phyloP scores from a whole-genome alignment of 1,140 invertebrate species.

The Amyelois transitella region DNA sequence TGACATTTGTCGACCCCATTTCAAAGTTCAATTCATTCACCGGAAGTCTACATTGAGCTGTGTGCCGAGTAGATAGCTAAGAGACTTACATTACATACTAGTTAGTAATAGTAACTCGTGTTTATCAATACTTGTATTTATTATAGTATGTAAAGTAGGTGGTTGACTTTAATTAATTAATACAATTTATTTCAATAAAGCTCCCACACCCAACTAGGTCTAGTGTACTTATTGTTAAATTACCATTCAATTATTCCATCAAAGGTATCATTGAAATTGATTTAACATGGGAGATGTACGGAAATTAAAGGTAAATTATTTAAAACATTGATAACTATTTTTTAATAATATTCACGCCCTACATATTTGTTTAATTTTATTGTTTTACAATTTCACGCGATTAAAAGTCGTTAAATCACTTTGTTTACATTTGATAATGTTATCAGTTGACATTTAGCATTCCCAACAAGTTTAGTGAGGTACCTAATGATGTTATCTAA shows the following conservation, averaged over 20 bases:
- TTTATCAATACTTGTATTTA: no score
- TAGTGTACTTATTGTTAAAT: not conserved
- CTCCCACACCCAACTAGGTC: not conserved
- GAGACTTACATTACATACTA: no score
- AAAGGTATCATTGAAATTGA: not conserved
- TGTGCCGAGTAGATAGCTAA: no score
- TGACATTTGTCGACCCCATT: no score
- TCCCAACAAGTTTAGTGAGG: not conserved
- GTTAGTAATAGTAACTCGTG: no score
- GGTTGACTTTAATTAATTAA: not conserved
- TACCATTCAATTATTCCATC: no score
- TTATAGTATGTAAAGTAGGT: not conserved
- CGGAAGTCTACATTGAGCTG: no score
- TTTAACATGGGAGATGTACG: constrained; percentile 16
- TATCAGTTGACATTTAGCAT: constrained; percentile 48
- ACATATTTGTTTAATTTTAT: no score
- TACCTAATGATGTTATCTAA: constrained; percentile 46
- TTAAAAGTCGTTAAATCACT: constrained; percentile 14
- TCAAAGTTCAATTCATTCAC: no score
- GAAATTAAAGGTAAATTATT: constrained; percentile 18
- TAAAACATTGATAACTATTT: no score
- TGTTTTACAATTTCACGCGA: not conserved
- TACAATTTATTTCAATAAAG: not conserved
- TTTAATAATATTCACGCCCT: no score
- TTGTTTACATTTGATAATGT: constrained; percentile 47